Evolutionary conservation across 1,140 invertebrate genomes (phyloP), one percentile per base, ranked within the genome.

Genomic region (Magallana gigas): DNA sequence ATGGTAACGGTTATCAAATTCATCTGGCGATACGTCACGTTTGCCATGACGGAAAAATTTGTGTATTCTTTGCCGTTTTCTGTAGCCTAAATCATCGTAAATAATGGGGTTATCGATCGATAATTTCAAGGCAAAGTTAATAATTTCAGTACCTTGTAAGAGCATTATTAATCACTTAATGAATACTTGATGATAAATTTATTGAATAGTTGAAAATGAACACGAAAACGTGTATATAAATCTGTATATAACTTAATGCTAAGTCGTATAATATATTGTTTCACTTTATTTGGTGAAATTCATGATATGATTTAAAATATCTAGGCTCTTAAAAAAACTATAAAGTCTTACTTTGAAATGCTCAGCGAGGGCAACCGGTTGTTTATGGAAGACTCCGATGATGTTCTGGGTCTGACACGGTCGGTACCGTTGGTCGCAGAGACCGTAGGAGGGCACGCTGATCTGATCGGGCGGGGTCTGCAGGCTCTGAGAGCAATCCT

Each of bases 291-390:
- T 48, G 36, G 5, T 48, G 5, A 48, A 48, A 48, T 0, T 4
- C 36, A 48, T 23, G 0, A 23, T 23, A 48, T 48, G 36, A 48
- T 48, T 48, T 0, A 4, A 48, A 48, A 48, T 48, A 48, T 48
- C 36, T 48, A 48, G 36, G 36, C 36, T 48, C 36, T 48, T 48
- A 48, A 48, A 5, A 48, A 48, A 48, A 48, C 36, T 48, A 2
- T 48, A 48, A 48, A 48, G 4, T 76, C 68, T 76, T 76, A 76
- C 68, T 36, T 76, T 76, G 14, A 76, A 76, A 76, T 76, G 68
- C 12, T 29, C 11, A 29, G 68, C 68, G 8, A 76, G 68, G 14
- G 68, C 68, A 76, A 12, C 29, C 7, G 68, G 68, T 76, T 18
- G 23, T 76, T 36, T 36, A 29, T 76, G 68, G 23, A 76, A 76